These are phyloP conservation scores for Turritopsis rubra DNA, from an alignment of 30 jellyfish, hydroid and myxozoan species.

Conservation along the genomic window DNA sequence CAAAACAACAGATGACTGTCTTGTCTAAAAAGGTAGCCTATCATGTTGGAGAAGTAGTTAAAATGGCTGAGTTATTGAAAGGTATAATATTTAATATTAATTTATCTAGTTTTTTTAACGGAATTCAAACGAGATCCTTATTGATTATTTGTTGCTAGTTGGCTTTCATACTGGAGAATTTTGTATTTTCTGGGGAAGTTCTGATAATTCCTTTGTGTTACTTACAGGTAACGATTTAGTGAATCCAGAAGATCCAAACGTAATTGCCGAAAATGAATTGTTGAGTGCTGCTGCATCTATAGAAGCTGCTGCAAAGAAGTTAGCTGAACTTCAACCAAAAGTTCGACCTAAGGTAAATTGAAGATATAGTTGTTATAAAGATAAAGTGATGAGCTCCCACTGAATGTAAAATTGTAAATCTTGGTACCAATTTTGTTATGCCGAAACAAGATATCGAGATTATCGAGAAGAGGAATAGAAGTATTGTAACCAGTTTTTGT, in stretches of 20 bases:
- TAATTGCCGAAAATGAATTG: constrained; percentile 82
- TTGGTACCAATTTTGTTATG: no score
- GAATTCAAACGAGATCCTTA: neutral
- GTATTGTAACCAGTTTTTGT: no score
- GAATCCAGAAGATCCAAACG: constrained; percentile 83
- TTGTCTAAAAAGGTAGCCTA: constrained; percentile 74
- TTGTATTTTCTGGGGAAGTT: neutral
- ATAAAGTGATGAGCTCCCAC: neutral
- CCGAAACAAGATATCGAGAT: no score
- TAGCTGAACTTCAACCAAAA: constrained; percentile 85
- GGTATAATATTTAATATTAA: constrained; percentile 23
- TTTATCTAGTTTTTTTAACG: neutral
- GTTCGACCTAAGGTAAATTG: constrained; percentile 67
- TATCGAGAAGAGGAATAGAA: no score
- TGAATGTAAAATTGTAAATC: no score
- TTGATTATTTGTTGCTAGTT: neutral
- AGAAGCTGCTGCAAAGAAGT: constrained; percentile 96
- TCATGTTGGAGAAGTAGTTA: constrained; percentile 62
- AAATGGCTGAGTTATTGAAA: constrained; percentile 72
- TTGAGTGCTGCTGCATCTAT: constrained; percentile 95
- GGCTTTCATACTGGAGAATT: neutral
- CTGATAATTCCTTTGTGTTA: neutral
- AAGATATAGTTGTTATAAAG: no score
- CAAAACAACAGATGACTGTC: constrained; percentile 49
- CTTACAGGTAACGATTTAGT: constrained; percentile 80